Percentiles rank a stretch among this genome's conserved stretches.
These are phyloP conservation scores for Halotydeus destructor DNA, from an alignment of 1,140 invertebrate species.

Conservation along the genomic window DNA sequence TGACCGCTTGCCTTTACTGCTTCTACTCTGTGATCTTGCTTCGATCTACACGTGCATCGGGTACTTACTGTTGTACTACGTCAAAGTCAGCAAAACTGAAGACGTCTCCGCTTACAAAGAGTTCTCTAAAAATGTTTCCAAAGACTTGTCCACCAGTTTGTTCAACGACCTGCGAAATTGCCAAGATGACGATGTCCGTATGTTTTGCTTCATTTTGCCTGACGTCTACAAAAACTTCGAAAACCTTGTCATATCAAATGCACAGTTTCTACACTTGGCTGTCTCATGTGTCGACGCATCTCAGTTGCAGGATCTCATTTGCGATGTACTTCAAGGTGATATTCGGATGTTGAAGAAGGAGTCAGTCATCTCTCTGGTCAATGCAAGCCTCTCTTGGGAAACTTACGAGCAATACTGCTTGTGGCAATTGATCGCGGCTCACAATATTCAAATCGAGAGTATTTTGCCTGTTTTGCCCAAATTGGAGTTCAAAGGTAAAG, in stretches of 20 bases:
- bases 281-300: constrained; percentile 65
- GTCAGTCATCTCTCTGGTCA: constrained; percentile 28
- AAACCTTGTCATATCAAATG: constrained; percentile 58
- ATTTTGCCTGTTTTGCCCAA: constrained; percentile 71
- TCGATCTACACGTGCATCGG: constrained; percentile 44
- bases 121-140: constrained; percentile 15
- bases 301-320: constrained; percentile 64
- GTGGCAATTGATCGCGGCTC: constrained; percentile 80
- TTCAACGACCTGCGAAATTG: constrained; percentile 29
- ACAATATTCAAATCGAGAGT: constrained; percentile 71
- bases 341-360: constrained; percentile 32
- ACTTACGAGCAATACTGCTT: constrained; percentile 89
- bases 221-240: constrained; percentile 70
- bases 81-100: constrained; percentile 40
- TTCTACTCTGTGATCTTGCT: constrained; percentile 46
- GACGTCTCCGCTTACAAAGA: constrained; percentile 18
- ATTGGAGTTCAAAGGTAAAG: constrained; percentile 41
- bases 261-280: constrained; percentile 59
- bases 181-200: constrained; percentile 61
- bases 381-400: constrained; percentile 74
- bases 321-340: constrained; percentile 69
- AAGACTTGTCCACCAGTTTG: constrained; percentile 15
- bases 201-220: constrained; percentile 72
- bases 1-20: constrained; percentile 43
- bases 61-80: constrained; percentile 63